Percentiles rank a stretch among this genome's conserved stretches.
These are phyloP conservation scores for Kryptolebias ocellatus DNA, from an alignment of 2,797 vertebrate species.

Conservation along the genomic window DNA sequence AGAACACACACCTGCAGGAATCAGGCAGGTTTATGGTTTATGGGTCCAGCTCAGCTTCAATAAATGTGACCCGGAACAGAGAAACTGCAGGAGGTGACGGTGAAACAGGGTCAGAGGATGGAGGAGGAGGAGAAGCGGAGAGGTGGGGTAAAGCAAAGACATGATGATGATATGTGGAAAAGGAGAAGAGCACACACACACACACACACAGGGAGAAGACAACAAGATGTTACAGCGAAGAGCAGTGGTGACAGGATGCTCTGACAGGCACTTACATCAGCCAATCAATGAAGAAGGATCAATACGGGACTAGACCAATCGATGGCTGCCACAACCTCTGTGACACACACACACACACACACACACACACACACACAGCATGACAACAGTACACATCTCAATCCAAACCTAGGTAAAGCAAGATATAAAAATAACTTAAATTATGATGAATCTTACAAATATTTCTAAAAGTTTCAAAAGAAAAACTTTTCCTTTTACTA, in stretches of 20 bases:
- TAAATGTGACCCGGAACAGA: conserved; percentile 33
- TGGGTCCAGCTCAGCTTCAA: conserved; percentile 29
- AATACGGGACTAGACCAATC: conserved; percentile 49
- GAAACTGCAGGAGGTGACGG: not conserved
- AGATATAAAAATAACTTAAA: not conserved
- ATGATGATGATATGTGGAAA: not conserved
- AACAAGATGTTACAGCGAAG: conserved; percentile 21
- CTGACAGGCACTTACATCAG: conserved; percentile 61
- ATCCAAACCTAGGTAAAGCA: conserved; percentile 6
- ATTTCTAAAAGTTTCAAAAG: too few species aligned
- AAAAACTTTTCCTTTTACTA: too few species aligned
- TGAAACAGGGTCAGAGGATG: not conserved
- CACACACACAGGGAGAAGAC: conserved; percentile 12
- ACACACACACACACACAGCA: conserved; percentile 25
- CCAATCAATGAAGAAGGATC: conserved; percentile 57
- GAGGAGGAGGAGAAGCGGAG: not conserved
- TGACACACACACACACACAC: conserved; percentile 14
- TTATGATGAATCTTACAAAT: too few species aligned
- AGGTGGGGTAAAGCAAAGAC: not conserved
- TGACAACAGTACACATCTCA: not conserved
- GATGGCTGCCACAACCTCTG: conserved; percentile 27
- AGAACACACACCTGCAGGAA: conserved; percentile 34
- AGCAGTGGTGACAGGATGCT: conserved; percentile 37
- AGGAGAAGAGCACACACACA: conserved; percentile 18
- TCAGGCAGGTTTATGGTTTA: conserved; percentile 14